phyloP scores from a whole-genome alignment of 2,797 vertebrate species.

The Acomys russatus region DNA sequence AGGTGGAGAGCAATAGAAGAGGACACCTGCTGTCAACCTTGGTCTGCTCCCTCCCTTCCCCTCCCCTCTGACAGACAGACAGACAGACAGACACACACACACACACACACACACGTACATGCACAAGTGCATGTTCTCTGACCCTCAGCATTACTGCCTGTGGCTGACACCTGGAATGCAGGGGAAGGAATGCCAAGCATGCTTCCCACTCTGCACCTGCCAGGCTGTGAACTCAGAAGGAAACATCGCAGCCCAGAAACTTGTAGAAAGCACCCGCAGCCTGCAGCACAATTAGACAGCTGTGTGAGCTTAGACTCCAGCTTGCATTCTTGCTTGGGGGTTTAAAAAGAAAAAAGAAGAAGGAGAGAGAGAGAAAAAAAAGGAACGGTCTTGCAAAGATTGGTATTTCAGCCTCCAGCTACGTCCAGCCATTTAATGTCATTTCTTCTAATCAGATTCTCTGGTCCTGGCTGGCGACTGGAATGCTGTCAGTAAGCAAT shows the following conservation, averaged over 20 bases:
- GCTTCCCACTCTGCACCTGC: slow-evolving; percentile 45
- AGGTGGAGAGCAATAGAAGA: not conserved
- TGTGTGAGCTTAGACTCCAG: not conserved
- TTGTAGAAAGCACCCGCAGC: slow-evolving; percentile 52
- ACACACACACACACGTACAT: accelerated
- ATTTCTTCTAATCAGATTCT: slow-evolving; percentile 69
- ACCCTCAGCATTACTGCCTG: not conserved
- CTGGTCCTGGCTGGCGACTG: slow-evolving; percentile 62
- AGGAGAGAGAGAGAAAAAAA: not conserved
- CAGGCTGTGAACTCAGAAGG: not conserved
- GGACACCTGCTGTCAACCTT: not conserved
- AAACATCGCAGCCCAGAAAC: slow-evolving; percentile 31
- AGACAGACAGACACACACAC: not conserved
- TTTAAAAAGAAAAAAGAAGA: not conserved
- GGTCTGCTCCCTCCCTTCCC: not conserved
- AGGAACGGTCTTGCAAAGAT: slow-evolving; percentile 55
- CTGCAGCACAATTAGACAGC: slow-evolving; percentile 44
- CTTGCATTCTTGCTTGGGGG: slow-evolving; percentile 36
- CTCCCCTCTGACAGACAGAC: not conserved
- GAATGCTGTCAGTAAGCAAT: not conserved
- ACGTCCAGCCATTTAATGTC: slow-evolving; percentile 15
- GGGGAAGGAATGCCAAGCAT: not conserved
- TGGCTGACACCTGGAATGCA: not conserved
- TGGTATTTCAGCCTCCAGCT: slow-evolving; percentile 51
- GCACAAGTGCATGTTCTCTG: not conserved